A percentile compares a stretch with the other conserved stretches of the same genome.
Evolutionary conservation across 2,797 vertebrate species (phyloP).

Genomic region (Hylomyscus alleni): DNA sequence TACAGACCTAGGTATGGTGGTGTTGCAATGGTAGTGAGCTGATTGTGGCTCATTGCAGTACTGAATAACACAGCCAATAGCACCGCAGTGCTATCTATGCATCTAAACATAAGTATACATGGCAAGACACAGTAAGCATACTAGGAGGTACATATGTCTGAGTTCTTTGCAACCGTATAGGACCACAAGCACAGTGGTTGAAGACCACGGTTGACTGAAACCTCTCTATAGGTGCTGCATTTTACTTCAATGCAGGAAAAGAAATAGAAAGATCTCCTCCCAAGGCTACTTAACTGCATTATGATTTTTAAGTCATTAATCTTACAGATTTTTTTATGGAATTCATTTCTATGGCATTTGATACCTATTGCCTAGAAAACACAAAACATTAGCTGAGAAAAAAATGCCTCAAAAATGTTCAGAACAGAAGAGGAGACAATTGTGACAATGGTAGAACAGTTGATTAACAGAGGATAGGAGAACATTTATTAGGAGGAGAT

Average conservation of each 20-base stretch:
- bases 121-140: not conserved
- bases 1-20: no score
- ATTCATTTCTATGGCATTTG: not conserved
- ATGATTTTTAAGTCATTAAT: not conserved
- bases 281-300: not conserved
- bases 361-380: not conserved
- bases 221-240: not conserved
- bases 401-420: not conserved
- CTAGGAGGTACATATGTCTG: no score
- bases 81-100: not conserved
- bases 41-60: not conserved
- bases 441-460: not conserved
- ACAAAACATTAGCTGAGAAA: not conserved
- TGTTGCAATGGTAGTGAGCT: not conserved
- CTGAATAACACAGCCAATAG: no score
- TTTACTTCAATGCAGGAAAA: not conserved
- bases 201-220: not conserved
- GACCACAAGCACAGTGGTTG: fast-evolving
- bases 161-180: not conserved
- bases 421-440: not conserved
- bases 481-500: not conserved
- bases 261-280: not conserved
- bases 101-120: not conserved
- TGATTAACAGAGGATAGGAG: not conserved
- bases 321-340: not conserved